phyloP scores from a whole-genome alignment of 2,113 vertebrate genomes.

The Eulacestoma nigropectus region DNA sequence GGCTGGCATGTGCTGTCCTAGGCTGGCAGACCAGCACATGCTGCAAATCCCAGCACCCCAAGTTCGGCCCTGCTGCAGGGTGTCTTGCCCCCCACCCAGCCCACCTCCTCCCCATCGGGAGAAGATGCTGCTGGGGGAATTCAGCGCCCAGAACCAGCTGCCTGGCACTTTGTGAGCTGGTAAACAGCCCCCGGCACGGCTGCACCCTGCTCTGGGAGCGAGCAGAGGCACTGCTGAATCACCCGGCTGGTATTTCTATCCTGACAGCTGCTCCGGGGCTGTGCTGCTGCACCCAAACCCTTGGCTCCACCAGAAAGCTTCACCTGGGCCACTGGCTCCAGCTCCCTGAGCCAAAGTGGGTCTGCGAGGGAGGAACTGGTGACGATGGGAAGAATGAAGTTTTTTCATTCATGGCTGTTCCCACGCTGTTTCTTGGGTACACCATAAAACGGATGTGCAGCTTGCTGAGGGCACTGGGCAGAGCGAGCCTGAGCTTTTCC shows the following conservation, averaged over 20 bases:
- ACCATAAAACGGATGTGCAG: neutral
- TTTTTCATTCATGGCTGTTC: neutral
- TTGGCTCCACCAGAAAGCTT: neutral
- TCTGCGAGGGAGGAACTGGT: neutral
- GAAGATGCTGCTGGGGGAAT: neutral
- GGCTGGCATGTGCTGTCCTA: neutral
- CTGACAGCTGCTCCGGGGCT: neutral
- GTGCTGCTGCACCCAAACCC: neutral
- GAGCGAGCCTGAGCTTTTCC: neutral
- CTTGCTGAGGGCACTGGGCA: accelerated
- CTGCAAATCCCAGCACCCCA: accelerated
- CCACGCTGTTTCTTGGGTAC: neutral
- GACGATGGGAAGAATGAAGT: accelerated
- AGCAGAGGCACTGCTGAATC: neutral
- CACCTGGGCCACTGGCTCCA: accelerated
- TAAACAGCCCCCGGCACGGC: neutral
- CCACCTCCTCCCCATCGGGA: accelerated
- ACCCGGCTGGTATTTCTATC: neutral
- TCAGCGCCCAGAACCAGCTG: neutral
- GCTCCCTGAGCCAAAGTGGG: neutral
- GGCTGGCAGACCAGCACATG: accelerated
- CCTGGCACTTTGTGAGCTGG: neutral
- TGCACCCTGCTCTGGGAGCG: neutral
- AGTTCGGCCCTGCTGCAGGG: accelerated
- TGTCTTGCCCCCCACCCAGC: neutral